Percentiles rank a stretch among this genome's conserved stretches.
These are phyloP conservation scores for Quadriops clusia DNA, from an alignment of 2,888 invertebrate species.

Conservation along the genomic window DNA sequence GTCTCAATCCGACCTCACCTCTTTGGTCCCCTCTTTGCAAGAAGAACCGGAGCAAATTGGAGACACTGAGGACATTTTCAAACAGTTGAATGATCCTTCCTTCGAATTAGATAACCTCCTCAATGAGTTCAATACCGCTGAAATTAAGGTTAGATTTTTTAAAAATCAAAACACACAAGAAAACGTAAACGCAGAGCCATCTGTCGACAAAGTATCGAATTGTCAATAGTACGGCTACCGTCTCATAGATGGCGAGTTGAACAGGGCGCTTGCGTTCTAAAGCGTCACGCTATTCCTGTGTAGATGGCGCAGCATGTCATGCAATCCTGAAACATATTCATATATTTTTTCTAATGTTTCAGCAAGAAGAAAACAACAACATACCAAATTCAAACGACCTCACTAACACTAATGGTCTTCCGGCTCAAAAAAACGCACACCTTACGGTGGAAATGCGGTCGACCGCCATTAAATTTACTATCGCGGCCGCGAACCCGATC, in stretches of 20 bases:
- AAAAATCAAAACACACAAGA: not conserved
- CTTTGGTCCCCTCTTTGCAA: constrained; percentile 53
- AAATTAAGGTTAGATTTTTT: constrained; percentile 50
- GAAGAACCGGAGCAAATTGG: constrained; percentile 31
- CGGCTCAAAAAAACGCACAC: constrained; percentile 27
- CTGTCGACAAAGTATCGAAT: too few species aligned
- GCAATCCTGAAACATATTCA: constrained; percentile 3
- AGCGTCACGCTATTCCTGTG: constrained; percentile 1
- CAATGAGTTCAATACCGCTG: constrained; percentile 59
- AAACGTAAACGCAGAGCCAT: too few species aligned
- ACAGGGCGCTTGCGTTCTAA: constrained; percentile 4
- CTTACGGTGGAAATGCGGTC: constrained; percentile 30
- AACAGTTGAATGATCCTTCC: constrained; percentile 70
- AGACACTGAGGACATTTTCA: constrained; percentile 69
- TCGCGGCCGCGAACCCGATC: constrained; percentile 76
- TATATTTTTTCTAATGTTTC: constrained; percentile 16
- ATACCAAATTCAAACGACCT: constrained; percentile 22
- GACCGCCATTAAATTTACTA: constrained; percentile 48
- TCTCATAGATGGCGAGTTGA: too few species aligned
- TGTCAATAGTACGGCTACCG: too few species aligned
- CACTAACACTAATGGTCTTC: constrained; percentile 20
- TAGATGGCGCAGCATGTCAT: constrained; percentile 8
- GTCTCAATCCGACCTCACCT: constrained; percentile 59
- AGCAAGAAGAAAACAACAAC: constrained; percentile 43
- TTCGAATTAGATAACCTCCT: constrained; percentile 79